Percentiles rank a stretch among this genome's conserved stretches.
These are phyloP conservation scores for Cacoxenus indagator DNA, from an alignment of 2,888 invertebrate species.

Conservation along the genomic window DNA sequence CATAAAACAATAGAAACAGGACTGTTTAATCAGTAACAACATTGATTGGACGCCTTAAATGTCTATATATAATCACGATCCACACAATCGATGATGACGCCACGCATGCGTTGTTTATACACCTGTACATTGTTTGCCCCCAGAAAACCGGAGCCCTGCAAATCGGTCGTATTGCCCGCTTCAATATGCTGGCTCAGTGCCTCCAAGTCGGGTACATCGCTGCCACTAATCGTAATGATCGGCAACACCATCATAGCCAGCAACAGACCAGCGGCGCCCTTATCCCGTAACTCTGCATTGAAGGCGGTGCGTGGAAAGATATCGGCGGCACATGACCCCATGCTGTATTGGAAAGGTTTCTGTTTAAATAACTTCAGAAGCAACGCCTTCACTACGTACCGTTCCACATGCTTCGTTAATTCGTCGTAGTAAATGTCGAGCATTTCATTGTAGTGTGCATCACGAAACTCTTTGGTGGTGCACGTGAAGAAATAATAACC, in stretches of 20 bases:
- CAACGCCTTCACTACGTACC: slow-evolving; percentile 38
- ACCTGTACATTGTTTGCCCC: slow-evolving; percentile 41
- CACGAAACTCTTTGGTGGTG: slow-evolving; percentile 56
- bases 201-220: slow-evolving; percentile 63
- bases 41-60: not conserved
- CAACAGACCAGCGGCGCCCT: slow-evolving; percentile 57
- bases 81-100: slow-evolving; percentile 56
- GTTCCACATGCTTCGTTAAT: slow-evolving; percentile 46
- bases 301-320: slow-evolving; percentile 54
- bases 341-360: slow-evolving; percentile 36
- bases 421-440: slow-evolving; percentile 57
- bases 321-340: slow-evolving; percentile 51
- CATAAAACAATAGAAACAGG: no score
- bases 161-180: slow-evolving; percentile 46
- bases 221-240: slow-evolving; percentile 53
- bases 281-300: slow-evolving; percentile 52
- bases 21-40: no score
- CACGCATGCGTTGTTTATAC: slow-evolving; percentile 56
- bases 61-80: slow-evolving; percentile 53
- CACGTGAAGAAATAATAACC: slow-evolving; percentile 63
- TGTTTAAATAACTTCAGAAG: no score
- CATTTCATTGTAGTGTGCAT: slow-evolving; percentile 48
- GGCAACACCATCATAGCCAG: slow-evolving; percentile 64
- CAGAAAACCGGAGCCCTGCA: slow-evolving; percentile 47
- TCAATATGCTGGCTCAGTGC: slow-evolving; percentile 56